Percentiles rank a stretch among this genome's conserved stretches.
Conservation (phyloP, 1,140 invertebrate genomes). For the Scaptomyza graminum region DNA sequence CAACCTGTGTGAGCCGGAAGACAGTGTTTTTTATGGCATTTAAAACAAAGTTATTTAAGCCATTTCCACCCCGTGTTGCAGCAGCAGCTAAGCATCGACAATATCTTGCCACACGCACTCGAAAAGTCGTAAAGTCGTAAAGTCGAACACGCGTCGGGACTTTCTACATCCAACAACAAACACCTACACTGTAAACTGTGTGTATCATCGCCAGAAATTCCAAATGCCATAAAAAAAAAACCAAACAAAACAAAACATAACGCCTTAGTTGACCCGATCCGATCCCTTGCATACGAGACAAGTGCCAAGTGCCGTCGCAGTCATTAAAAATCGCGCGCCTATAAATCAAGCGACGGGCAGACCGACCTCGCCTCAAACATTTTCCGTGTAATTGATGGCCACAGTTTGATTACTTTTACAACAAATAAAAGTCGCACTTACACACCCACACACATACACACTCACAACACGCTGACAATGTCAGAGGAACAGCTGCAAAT, state of each 20-base stretch:
- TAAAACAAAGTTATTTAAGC: constrained; percentile 80
- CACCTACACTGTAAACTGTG: constrained; percentile 18
- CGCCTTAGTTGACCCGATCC: constrained; percentile 44
- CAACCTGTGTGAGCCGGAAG: constrained; percentile 27
- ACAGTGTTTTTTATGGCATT: constrained; percentile 64
- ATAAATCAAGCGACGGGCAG: constrained; percentile 71
- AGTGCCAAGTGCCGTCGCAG: constrained; percentile 54
- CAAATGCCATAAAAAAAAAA: constrained; percentile 32
- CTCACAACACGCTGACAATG: constrained; percentile 22
- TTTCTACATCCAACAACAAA: constrained; percentile 21
- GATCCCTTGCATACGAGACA: constrained; percentile 14
- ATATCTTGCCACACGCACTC: constrained; percentile 42
- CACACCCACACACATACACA: constrained; percentile 21
- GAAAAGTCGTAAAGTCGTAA: constrained; percentile 45
- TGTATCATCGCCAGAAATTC: constrained; percentile 44
- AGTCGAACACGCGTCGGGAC: constrained; percentile 29
- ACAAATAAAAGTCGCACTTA: constrained; percentile 68
- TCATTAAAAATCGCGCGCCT: constrained; percentile 72
- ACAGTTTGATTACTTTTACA: constrained; percentile 77
- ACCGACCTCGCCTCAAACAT: constrained; percentile 53
- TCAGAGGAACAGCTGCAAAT: too few relatives aligned
- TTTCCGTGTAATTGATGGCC: constrained; percentile 77
- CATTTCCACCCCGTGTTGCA: constrained; percentile 48
- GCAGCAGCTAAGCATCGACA: neutral
- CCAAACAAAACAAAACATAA: constrained; percentile 5